Conservation (phyloP, 2,888 invertebrate genomes). For the Lucinisca nassula region DNA sequence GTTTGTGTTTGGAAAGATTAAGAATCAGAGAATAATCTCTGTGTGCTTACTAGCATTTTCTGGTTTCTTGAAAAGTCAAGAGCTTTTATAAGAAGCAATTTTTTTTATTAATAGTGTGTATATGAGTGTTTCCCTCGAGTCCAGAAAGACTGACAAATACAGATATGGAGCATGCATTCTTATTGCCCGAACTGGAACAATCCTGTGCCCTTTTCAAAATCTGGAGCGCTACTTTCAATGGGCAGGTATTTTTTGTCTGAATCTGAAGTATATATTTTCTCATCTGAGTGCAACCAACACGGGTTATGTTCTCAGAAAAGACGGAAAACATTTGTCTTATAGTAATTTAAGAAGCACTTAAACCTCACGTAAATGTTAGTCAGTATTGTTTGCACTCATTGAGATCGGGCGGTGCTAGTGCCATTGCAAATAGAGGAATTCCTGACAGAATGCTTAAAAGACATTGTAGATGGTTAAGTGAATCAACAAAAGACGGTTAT, state of each 20-base stretch:
- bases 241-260: constrained; percentile 19
- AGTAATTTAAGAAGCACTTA: constrained; percentile 37
- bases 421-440: constrained; percentile 48
- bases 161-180: constrained; percentile 45
- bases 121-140: constrained; percentile 35
- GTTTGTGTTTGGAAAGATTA: constrained; percentile 21
- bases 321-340: constrained; percentile 33
- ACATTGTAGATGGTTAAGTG: constrained; percentile 54
- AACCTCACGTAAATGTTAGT: constrained; percentile 22
- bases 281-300: constrained; percentile 5
- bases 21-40: constrained; percentile 37
- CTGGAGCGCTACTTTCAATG: constrained; percentile 29
- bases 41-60: constrained; percentile 32
- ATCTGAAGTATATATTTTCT: constrained; percentile 24
- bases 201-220: constrained; percentile 40
- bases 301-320: constrained; percentile 18
- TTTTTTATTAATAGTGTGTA: constrained; percentile 14
- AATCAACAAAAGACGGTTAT: constrained; percentile 54
- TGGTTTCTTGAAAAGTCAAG: constrained; percentile 43
- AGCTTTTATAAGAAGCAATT: constrained; percentile 29
- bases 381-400: constrained; percentile 42
- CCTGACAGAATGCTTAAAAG: constrained; percentile 51
- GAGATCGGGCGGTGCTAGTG: constrained; percentile 34
- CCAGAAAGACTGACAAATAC: constrained; percentile 43
- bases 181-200: constrained; percentile 35